Conservation (phyloP, 2,113 vertebrate species). For the Boleophthalmus pectinirostris region DNA sequence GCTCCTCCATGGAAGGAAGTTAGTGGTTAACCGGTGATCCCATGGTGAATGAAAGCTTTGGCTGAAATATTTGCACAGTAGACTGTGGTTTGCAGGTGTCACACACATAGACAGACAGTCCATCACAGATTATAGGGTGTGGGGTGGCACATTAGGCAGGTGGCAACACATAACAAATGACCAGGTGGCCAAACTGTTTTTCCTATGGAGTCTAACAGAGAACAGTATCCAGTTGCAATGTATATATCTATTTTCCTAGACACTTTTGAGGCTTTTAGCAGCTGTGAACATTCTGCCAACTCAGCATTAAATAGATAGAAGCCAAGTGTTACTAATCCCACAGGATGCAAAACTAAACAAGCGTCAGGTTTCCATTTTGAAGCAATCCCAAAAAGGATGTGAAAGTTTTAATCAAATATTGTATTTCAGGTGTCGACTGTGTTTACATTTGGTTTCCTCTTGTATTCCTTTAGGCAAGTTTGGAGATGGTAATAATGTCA, state of each 20-base stretch:
- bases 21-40: background rate
- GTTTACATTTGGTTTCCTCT: constrained; percentile 69
- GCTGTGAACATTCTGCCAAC: constrained; percentile 52
- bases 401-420: constrained; percentile 71
- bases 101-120: background rate
- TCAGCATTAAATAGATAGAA: constrained; percentile 66
- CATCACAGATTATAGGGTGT: background rate
- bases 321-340: constrained; percentile 65
- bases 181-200: constrained; percentile 2
- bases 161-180: background rate
- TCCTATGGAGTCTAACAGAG: background rate
- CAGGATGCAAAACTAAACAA: constrained; percentile 67
- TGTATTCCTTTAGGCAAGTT: constrained; percentile 64
- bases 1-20: too few species aligned
- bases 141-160: background rate
- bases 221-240: constrained; percentile 9
- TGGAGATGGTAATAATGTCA: constrained; percentile 68
- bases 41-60: background rate
- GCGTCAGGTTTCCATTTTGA: constrained; percentile 70
- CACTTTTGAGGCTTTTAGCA: constrained; percentile 48
- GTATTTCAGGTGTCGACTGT: constrained; percentile 68
- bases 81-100: background rate
- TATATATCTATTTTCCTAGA: constrained; percentile 20
- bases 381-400: constrained; percentile 61
- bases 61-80: background rate